Evolutionary conservation across 2,888 invertebrate species (phyloP).

Genomic region (Tenthredo scrophulariae): DNA sequence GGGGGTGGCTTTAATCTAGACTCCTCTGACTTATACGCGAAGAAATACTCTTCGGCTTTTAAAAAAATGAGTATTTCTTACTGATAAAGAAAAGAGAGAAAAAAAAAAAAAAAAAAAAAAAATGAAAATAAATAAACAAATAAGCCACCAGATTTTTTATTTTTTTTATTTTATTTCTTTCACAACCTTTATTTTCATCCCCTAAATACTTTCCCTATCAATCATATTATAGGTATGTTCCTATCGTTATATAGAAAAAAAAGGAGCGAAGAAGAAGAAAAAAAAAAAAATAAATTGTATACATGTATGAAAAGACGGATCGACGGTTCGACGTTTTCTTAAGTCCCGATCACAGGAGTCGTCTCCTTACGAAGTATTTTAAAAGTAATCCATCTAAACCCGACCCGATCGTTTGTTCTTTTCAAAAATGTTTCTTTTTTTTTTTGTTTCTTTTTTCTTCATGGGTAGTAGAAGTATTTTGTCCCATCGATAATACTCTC

Average conservation of each 20-base stretch:
- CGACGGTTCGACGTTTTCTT: not conserved
- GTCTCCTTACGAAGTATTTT: constrained; percentile 21
- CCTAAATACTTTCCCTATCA: not conserved
- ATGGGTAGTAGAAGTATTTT: not conserved
- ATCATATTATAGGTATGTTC: no score
- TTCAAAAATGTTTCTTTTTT: not conserved
- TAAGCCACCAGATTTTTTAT: not conserved
- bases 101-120: no score
- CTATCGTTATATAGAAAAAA: no score
- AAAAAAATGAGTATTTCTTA: constrained; percentile 12
- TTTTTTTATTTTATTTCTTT: no score
- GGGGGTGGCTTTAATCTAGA: constrained; percentile 17
- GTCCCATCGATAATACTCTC: constrained; percentile 6
- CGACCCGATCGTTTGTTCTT: not conserved
- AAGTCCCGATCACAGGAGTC: not conserved
- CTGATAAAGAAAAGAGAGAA: no score
- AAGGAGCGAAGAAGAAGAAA: no score
- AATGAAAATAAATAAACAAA: not conserved
- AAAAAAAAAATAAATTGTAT: not conserved
- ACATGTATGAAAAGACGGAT: not conserved
- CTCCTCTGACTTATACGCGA: not conserved
- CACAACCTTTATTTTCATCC: not conserved
- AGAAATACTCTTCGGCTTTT: constrained; percentile 10
- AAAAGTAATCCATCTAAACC: constrained; percentile 41
- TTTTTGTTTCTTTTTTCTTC: no score